Conservation (phyloP, 92 coral and sea anemone species). For the Parazoanthus swiftii region DNA sequence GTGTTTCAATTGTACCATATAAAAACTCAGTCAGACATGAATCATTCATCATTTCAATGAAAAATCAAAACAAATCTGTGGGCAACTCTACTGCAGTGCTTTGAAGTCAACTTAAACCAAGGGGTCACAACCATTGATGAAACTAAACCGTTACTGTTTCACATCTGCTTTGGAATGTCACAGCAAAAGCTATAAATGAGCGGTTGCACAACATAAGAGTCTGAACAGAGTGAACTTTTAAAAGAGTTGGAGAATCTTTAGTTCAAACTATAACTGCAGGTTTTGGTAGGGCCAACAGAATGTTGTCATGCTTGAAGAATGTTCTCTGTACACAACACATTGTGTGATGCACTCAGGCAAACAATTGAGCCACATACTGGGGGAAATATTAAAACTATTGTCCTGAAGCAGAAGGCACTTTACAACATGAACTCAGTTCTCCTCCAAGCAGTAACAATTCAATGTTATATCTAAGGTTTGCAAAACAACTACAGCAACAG, state of each 20-base stretch:
- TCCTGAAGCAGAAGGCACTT: slow-evolving; percentile 43
- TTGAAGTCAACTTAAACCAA: neutral
- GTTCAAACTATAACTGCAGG: neutral
- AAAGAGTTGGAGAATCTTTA: neutral
- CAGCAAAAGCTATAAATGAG: slow-evolving; percentile 4
- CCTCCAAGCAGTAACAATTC: neutral
- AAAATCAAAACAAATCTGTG: neutral
- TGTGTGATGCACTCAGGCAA: slow-evolving; percentile 29
- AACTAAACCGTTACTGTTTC: slow-evolving; percentile 16
- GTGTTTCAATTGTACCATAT: neutral
- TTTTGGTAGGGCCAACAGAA: neutral
- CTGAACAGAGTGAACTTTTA: neutral
- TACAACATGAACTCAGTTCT: slow-evolving; percentile 19
- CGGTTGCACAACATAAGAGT: neutral
- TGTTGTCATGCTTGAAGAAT: slow-evolving; percentile 30
- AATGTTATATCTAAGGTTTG: neutral
- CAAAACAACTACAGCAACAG: neutral
- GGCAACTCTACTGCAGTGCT: neutral
- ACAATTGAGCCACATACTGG: slow-evolving; percentile 43
- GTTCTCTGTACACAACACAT: slow-evolving; percentile 31
- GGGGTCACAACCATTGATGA: slow-evolving; percentile 15
- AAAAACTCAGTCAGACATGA: slow-evolving; percentile 2
- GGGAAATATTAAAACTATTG: slow-evolving; percentile 43
- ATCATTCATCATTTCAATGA: neutral
- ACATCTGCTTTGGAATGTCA: neutral